Percentiles rank a stretch among this genome's conserved stretches.
phyloP scores from a whole-genome alignment of 2,888 invertebrate genomes.

The Adelognathus sp. region DNA sequence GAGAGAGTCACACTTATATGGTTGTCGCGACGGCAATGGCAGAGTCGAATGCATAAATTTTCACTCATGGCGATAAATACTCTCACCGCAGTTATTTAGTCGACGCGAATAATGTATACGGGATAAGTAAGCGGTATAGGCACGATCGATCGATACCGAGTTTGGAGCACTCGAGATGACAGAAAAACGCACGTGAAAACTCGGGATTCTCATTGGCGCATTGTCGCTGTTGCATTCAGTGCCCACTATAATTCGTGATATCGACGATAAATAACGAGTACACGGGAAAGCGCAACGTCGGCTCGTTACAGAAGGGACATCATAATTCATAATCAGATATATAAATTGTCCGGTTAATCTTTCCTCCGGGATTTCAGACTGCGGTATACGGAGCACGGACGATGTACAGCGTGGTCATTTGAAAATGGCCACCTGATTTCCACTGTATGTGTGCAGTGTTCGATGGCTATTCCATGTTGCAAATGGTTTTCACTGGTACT shows the following conservation, averaged over 20 bases:
- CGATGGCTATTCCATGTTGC: no score
- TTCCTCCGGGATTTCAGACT: constrained; percentile 46
- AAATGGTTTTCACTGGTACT: no score
- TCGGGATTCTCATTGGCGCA: background rate
- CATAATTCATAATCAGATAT: constrained; percentile 55
- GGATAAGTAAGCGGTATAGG: constrained; percentile 52
- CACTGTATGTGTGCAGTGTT: no score
- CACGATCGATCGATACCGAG: constrained; percentile 44
- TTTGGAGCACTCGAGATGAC: constrained; percentile 7
- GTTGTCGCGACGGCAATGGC: constrained; percentile 28
- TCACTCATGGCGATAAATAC: constrained; percentile 54
- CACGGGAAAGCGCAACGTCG: background rate
- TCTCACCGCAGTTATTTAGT: constrained; percentile 54
- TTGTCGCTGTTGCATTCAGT: constrained; percentile 8
- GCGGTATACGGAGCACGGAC: no score
- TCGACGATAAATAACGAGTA: constrained; percentile 28
- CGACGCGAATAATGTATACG: constrained; percentile 35
- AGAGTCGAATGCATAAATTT: constrained; percentile 55
- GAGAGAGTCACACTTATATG: constrained; percentile 13
- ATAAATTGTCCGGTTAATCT: constrained; percentile 53
- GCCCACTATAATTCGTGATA: constrained; percentile 31
- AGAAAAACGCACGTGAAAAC: constrained; percentile 6
- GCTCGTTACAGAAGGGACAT: constrained; percentile 14
- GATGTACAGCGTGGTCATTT: no score
- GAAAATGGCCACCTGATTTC: background rate